A percentile compares a stretch with the other conserved stretches of the same genome.
Evolutionary conservation across 1,140 invertebrate species (phyloP).

Genomic region (Laodelphax striatellus): DNA sequence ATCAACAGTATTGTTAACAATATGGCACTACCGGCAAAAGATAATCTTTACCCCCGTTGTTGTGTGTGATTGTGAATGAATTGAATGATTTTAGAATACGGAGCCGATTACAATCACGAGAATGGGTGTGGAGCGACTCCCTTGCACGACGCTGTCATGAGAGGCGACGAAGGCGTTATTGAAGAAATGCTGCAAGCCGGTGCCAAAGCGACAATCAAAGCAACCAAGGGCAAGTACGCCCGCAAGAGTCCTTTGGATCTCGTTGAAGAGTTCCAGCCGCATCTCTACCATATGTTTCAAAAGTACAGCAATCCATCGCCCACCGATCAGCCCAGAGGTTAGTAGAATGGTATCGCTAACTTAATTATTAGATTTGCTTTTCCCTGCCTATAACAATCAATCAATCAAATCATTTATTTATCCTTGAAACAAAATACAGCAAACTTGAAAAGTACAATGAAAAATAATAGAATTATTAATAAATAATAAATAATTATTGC

Average conservation of each 20-base stretch:
- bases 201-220: constrained; percentile 42
- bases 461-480: too few species aligned
- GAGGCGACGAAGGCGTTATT: constrained; percentile 42
- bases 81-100: constrained; percentile 32
- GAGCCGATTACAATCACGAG: constrained; percentile 38
- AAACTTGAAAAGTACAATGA: too few species aligned
- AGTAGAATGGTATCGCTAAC: too few species aligned
- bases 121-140: constrained; percentile 47
- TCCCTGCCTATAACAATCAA: too few species aligned
- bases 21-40: too few species aligned
- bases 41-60: too few species aligned
- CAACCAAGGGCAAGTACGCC: constrained; percentile 37
- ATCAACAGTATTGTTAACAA: too few species aligned
- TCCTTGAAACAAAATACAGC: too few species aligned
- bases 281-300: constrained; percentile 1
- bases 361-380: too few species aligned
- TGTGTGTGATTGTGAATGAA: not conserved
- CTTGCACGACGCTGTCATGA: constrained; percentile 47
- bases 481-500: too few species aligned
- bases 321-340: constrained; percentile 1
- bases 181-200: constrained; percentile 42
- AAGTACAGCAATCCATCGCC: constrained; percentile 1
- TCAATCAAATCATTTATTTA: too few species aligned
- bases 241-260: constrained; percentile 7
- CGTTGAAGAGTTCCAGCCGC: constrained; percentile 5